Base-by-base conservation (phyloP, 2,888 invertebrate species). In the Tridacna gigas region DNA sequence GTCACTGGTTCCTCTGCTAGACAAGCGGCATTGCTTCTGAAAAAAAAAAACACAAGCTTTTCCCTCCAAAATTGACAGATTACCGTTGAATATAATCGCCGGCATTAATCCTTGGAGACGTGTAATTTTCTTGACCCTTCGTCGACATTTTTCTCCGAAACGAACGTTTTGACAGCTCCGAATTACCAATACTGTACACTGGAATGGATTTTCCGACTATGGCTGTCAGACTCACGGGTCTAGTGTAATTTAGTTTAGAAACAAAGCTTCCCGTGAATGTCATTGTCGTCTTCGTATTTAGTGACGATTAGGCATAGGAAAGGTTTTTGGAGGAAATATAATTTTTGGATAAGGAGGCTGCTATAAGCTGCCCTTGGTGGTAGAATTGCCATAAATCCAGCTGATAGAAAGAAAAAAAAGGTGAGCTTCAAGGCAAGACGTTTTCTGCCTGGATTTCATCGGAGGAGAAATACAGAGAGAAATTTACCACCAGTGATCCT, bases 311-410 rank as follows among this genome's bases (percentile, higher is more conserved):
- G 56, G 20, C 56, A 56, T 1, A 5, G 7, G 37, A 56, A 56
- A 56, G 56, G 3, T 56, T 20, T 56, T 56, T 20, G 18, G 56
- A 11, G 56, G 9, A 56, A 56, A 56, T 37, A 37, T 37, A 37
- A 56, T 20, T 20, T 13, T 67, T 13, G 15, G 45, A 67, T 67
- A 45, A 67, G 45, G 45, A 26, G 67, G 45, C 45, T n/a, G 56
- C n/a, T 67, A 20, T 67, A 20, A 45, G 67, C 25, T 37, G 45
- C 67, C 45, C 45, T 26, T 20, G 7, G 74, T 61, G 60, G 22
- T 37, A 26, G 26, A n/a, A 74, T 37, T 56, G 22, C 61, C 20
- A 61, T 74, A 63, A 61, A 61, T 74, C 74, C 74, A 61, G 25
- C 61, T 47, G 45, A 22, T 11, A 28, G 18, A 13, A 37, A 48